Conservation (phyloP, 2,888 invertebrate species). For the Meta bourneti region DNA sequence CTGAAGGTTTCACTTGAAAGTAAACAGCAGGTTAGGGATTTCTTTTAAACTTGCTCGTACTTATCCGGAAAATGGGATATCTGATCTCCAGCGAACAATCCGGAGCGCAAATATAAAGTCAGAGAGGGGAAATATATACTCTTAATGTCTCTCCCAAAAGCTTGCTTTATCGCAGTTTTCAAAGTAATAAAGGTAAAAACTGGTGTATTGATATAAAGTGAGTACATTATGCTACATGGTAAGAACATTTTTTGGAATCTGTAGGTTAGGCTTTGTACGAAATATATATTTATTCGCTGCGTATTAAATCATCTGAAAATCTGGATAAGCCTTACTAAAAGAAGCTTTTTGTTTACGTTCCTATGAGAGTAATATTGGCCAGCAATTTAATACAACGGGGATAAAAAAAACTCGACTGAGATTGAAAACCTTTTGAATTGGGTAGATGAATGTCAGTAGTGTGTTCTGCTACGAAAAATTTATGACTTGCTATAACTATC, state of each 20-base stretch:
- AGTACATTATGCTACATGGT: background rate
- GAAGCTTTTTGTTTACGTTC: too few species aligned
- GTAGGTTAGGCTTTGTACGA: background rate
- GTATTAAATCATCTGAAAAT: too few species aligned
- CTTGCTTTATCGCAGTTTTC: background rate
- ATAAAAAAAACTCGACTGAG: too few species aligned
- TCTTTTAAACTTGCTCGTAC: background rate
- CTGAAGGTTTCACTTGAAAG: constrained; percentile 10
- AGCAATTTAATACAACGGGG: too few species aligned
- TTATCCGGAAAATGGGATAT: background rate
- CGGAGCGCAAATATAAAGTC: background rate
- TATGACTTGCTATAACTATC: too few species aligned
- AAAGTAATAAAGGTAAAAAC: background rate
- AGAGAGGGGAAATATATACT: background rate
- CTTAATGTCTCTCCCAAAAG: background rate
- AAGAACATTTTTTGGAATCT: background rate
- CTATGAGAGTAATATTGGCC: too few species aligned
- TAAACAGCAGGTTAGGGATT: constrained; percentile 26
- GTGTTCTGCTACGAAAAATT: too few species aligned
- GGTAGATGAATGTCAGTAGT: too few species aligned
- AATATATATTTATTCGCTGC: too few species aligned
- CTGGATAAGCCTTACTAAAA: too few species aligned
- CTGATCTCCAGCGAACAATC: background rate
- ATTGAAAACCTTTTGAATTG: too few species aligned
- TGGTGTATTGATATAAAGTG: background rate